Conservation (phyloP, 1,140 invertebrate genomes). For the Panulirus ornatus region DNA sequence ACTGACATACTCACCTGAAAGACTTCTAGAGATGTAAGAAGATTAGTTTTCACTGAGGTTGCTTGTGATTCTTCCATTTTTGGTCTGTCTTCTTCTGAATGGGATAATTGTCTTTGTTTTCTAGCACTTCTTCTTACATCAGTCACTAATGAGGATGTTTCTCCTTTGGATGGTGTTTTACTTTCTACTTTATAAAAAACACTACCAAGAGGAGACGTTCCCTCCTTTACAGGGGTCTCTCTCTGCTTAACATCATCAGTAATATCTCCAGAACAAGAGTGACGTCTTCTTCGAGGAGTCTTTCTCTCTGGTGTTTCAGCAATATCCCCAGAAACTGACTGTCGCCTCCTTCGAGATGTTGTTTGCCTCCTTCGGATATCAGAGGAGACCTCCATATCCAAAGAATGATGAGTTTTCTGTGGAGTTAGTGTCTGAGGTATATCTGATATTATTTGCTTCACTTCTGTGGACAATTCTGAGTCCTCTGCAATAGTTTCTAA, state of each 20-base stretch:
- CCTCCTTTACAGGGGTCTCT: not conserved
- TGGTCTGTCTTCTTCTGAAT: slow-evolving; percentile 10
- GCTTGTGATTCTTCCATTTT: not conserved
- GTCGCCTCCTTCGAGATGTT: not conserved
- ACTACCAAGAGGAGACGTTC: not conserved
- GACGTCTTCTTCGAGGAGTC: slow-evolving; percentile 2
- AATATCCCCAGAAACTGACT: not conserved
- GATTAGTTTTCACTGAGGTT: not conserved
- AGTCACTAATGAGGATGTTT: not conserved
- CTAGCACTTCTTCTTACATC: not conserved
- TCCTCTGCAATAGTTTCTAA: slow-evolving; percentile 53
- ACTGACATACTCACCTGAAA: not conserved
- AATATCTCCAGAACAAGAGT: not conserved
- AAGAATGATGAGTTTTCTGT: not conserved
- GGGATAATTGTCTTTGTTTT: slow-evolving; percentile 39
- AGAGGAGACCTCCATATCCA: not conserved
- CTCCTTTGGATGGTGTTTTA: not conserved
- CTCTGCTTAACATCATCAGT: not conserved
- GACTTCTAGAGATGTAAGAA: not conserved
- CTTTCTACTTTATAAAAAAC: not conserved
- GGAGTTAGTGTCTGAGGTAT: not conserved
- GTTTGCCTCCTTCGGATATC: not conserved
- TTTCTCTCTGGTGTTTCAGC: slow-evolving; percentile 11
- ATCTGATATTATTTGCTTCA: not conserved
- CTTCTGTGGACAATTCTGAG: not conserved